Base-by-base conservation (phyloP, 2,797 vertebrate species). In the Tapirus indicus region DNA sequence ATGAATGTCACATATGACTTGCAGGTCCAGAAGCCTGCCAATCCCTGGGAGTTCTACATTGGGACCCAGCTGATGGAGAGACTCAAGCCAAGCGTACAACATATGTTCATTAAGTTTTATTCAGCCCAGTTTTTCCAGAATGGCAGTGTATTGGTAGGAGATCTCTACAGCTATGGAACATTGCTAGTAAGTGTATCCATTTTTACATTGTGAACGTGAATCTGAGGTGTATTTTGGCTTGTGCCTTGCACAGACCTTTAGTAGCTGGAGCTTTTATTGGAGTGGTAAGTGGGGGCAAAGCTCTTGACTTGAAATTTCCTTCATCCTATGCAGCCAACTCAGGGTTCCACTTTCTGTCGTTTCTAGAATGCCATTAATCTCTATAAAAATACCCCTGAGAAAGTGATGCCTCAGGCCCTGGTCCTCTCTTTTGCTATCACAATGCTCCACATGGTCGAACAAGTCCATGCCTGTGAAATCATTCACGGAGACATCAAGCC, bases 401-500 rank as follows among this genome's bases (percentile, higher is more conserved):
- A 99, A 95, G 98, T 99, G 98, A 99, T 99, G 99, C 99, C 99
- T 9, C 99, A 99, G 98, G 99, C 99, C 0, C 99, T 99, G 0
- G 99, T 99, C 66, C 97, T 99, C 41, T 99, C 99, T 97, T 99
- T 99, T 32, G 97, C 99, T 21, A 49, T 99, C 94, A 99, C 99
- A 83, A 99, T 99, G 97, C 99, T 99, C 47, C 97, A 99, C 94
- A 99, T 99, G 98, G 98, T 99, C 82, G 99, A 99, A 97, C 99
- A 99, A 98, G 98, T 99, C 41, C 99, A 99, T 94, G 32, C 60
- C 93, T 98, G 99, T 88, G 91, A 89, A 41, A 98, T 99, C 97
- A 97, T 99, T 98, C 99, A 99, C 7, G 99, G 99, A 11, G 99
- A 99, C 98, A 98, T 99, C 98, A 99, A 99, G 49, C 99, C 99